Base-by-base conservation (phyloP, 2,113 vertebrate species). In the Cisticola juncidis region DNA sequence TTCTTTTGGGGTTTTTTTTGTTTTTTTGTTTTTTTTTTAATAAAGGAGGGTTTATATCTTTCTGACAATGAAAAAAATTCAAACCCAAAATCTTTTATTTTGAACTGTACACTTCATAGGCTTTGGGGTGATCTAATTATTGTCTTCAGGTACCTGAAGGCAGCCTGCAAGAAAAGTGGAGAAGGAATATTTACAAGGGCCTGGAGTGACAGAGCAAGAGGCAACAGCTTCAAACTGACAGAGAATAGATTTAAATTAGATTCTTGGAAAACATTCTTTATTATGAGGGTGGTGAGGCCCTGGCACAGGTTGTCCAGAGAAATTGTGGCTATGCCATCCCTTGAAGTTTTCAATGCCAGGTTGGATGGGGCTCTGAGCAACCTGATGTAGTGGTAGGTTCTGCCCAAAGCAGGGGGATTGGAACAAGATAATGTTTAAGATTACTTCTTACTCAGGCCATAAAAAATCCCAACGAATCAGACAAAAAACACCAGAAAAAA, bases 221-320 rank as follows among this genome's bases (percentile, higher is more conserved):
- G 5, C 10, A 72, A 16, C 1, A 1, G 12, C 33, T 81, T 81
- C 26, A 81, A 29, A 51, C 6, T 38, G 20, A 28, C 6, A 44
- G 11, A 81, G 36, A 25, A 3, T 12, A 45, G 28, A 11, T 66
- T 81, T 53, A 29, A 20, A 29, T 45, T n/a, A 33, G 5, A 38
- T 66, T 24, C 13, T 20, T 29, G 26, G 19, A 58, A n/a, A 58
- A 38, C 2, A n/a, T 66, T 81, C 3, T 15, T 45, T 45, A 5
- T 5, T 45, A 16, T 60, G 33, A 81, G 13, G 23, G 0, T 29
- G 6, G 6, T 45, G 19, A 50, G 33, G 4, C 12, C 1, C 26
- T 20, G 36, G 44, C 2, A 44, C 0, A n/a, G 8, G 23, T 13
- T 73, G 0, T 0, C 33, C 12, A 58, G 5, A 38, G 44, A 28